phyloP scores from a whole-genome alignment of 1,140 invertebrate genomes.

The Ridgeia piscesae region DNA sequence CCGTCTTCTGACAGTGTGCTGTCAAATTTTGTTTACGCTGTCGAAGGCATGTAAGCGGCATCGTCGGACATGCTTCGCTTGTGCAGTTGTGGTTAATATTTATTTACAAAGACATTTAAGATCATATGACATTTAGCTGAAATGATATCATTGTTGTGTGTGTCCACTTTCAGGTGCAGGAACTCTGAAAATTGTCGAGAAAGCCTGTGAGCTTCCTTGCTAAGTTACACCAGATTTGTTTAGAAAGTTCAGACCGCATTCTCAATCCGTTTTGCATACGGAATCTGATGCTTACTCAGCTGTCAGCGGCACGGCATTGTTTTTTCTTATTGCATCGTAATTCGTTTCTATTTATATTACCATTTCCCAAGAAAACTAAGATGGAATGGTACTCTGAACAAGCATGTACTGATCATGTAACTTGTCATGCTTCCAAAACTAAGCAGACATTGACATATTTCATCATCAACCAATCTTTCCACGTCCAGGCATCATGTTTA shows the following conservation, averaged over 20 bases:
- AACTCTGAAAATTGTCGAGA: background rate
- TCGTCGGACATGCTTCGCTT: background rate
- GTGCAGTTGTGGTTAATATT: background rate
- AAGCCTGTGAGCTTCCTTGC: background rate
- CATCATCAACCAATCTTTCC: background rate
- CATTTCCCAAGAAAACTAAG: background rate
- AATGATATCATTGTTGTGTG: background rate
- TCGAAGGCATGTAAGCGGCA: background rate
- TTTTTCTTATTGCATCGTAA: background rate
- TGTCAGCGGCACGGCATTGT: too few relatives aligned
- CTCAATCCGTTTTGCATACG: too few relatives aligned
- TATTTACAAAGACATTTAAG: background rate
- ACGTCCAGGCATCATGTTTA: too few relatives aligned
- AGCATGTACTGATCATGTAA: background rate
- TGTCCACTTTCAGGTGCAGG: background rate
- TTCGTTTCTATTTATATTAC: background rate
- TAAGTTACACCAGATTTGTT: background rate
- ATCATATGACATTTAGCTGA: background rate
- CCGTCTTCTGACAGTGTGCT: background rate
- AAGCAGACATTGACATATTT: background rate
- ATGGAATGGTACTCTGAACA: background rate
- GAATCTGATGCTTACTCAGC: too few relatives aligned
- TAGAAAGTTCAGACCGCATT: background rate
- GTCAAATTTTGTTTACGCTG: slow-evolving; percentile 5
- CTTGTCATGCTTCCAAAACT: background rate